Percentiles rank a stretch among this genome's conserved stretches.
These are phyloP conservation scores for Coleophora deauratella DNA, from an alignment of 2,888 invertebrate species.

Conservation along the genomic window DNA sequence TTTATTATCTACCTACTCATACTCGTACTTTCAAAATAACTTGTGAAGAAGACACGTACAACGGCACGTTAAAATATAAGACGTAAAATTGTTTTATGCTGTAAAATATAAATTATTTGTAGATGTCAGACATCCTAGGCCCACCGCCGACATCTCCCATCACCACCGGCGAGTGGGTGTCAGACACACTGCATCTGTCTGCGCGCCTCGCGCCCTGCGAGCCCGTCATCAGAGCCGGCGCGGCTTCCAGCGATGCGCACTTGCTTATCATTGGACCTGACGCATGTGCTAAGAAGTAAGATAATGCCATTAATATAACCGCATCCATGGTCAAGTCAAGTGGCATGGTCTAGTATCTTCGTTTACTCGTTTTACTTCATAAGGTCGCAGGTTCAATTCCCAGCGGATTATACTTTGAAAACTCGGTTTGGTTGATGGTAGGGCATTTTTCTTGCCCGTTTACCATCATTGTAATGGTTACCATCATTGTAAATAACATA, in stretches of 20 bases:
- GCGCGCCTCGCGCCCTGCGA: slow-evolving; percentile 34
- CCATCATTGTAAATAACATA: too few relatives aligned
- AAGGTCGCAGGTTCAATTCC: too few relatives aligned
- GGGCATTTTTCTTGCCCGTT: too few relatives aligned
- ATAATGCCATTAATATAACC: neutral
- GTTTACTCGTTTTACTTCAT: too few relatives aligned
- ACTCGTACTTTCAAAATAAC: too few relatives aligned
- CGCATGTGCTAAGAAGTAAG: slow-evolving; percentile 51
- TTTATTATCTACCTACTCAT: too few relatives aligned
- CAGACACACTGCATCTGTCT: slow-evolving; percentile 36
- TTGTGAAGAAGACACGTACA: too few relatives aligned
- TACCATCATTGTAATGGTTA: too few relatives aligned
- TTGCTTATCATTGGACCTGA: slow-evolving; percentile 44
- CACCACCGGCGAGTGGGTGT: slow-evolving; percentile 26
- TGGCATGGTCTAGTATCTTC: neutral
- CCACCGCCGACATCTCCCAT: slow-evolving; percentile 10
- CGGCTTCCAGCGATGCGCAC: slow-evolving; percentile 27
- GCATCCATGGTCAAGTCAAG: neutral
- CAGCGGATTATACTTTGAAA: too few relatives aligned
- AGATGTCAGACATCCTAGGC: slow-evolving; percentile 34
- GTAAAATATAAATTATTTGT: neutral
- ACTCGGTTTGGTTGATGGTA: too few relatives aligned
- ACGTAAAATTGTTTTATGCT: too few relatives aligned
- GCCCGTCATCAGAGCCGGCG: slow-evolving; percentile 36
- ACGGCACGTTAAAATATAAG: too few relatives aligned